Percentiles rank a stretch among this genome's conserved stretches.
Conservation (phyloP, 2,888 invertebrate species). For the Epistrophe eligans region DNA sequence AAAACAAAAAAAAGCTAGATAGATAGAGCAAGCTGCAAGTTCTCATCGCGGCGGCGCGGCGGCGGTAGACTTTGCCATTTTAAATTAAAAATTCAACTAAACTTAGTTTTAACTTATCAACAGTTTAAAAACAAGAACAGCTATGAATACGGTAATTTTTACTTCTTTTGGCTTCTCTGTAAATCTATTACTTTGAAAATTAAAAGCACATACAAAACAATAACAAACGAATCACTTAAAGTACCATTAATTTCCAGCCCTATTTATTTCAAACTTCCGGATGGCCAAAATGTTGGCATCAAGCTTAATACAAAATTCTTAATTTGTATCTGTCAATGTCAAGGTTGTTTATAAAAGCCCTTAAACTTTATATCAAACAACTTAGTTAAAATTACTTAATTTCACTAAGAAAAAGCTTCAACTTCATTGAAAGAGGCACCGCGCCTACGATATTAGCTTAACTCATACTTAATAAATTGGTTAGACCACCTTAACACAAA, state of each 20-base stretch:
- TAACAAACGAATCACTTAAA: background rate
- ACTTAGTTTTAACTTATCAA: too few relatives aligned
- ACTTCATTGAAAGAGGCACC: background rate
- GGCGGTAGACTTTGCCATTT: too few relatives aligned
- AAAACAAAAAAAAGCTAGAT: too few relatives aligned
- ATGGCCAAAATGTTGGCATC: background rate
- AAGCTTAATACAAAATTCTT: background rate
- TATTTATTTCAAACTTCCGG: background rate
- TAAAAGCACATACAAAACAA: background rate
- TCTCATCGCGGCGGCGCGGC: too few relatives aligned
- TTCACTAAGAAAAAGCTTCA: background rate
- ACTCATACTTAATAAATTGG: background rate
- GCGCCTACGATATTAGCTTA: constrained; percentile 1
- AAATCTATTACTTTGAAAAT: too few relatives aligned
- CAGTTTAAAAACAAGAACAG: too few relatives aligned
- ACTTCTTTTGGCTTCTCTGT: too few relatives aligned
- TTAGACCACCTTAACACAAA: background rate
- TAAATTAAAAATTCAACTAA: too few relatives aligned
- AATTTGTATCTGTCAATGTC: constrained; percentile 24
- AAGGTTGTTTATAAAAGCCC: constrained; percentile 8
- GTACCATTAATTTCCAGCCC: too few relatives aligned
- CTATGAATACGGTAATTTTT: too few relatives aligned
- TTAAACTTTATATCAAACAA: background rate
- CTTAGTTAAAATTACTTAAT: background rate
- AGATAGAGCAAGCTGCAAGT: too few relatives aligned